Percentiles rank a stretch among this genome's conserved stretches.
phyloP scores from a whole-genome alignment of 2,797 vertebrate genomes.

The Parambassis ranga region DNA sequence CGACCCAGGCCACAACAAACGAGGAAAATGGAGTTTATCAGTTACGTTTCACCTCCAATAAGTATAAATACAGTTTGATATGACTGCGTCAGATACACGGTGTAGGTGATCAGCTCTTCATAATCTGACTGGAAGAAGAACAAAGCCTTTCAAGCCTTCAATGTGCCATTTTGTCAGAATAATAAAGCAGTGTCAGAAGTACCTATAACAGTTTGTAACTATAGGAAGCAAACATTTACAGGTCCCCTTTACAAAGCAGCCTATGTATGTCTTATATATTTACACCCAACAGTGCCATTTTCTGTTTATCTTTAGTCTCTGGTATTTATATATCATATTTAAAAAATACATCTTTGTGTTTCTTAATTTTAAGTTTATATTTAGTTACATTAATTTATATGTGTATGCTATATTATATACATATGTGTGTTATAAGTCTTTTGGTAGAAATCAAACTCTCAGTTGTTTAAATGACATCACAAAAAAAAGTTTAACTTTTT shows the following conservation, averaged over 20 bases:
- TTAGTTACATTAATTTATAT: too few species aligned
- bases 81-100: too few species aligned
- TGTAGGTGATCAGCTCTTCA: neutral
- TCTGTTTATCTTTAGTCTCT: neutral
- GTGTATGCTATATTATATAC: too few species aligned
- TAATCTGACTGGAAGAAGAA: neutral
- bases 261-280: neutral
- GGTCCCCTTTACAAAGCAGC: neutral
- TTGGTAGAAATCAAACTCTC: neutral
- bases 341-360: neutral
- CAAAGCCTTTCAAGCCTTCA: neutral
- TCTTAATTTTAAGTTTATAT: neutral
- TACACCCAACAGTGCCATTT: neutral
- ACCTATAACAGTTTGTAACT: too few species aligned
- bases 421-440: too few species aligned
- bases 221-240: neutral
- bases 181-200: too few species aligned
- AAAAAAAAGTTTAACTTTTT: neutral
- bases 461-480: neutral
- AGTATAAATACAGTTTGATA: neutral
- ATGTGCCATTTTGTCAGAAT: neutral
- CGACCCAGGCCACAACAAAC: neutral
- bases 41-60: slow-evolving; percentile 2
- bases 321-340: neutral
- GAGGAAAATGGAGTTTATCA: slow-evolving; percentile 50